Conservation (phyloP, 2,113 vertebrate species). For the Cairina moschata region DNA sequence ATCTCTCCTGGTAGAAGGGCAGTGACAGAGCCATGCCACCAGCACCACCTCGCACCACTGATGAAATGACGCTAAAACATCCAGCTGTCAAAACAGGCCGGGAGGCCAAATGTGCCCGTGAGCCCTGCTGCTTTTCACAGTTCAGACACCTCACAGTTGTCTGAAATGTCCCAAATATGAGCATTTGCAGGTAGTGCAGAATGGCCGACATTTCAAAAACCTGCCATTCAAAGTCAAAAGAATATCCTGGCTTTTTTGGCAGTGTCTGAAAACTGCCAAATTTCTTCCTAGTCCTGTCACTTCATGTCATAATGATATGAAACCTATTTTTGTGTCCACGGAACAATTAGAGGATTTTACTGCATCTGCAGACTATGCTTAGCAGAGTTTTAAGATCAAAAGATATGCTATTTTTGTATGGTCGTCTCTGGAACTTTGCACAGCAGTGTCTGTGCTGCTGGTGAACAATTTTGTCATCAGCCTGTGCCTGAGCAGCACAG, state of each 20-base stretch:
- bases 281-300: not conserved
- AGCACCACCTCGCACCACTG: rapidly evolving
- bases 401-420: conserved; percentile 48
- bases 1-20: not conserved
- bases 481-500: not conserved
- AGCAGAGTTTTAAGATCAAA: not conserved
- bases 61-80: not conserved
- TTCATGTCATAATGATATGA: not conserved
- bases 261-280: not conserved
- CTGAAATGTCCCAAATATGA: not conserved
- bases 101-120: rapidly evolving
- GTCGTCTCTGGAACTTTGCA: not conserved
- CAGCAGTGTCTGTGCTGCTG: not conserved
- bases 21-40: rapidly evolving
- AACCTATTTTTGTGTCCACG: not conserved
- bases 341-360: conserved; percentile 9
- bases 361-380: conserved; percentile 18
- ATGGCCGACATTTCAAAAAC: not conserved
- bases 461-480: conserved; percentile 9
- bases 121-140: not conserved
- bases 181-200: not conserved
- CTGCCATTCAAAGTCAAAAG: not conserved
- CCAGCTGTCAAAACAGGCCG: not conserved
- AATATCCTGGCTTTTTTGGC: not conserved
- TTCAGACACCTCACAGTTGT: not conserved